phyloP scores from a whole-genome alignment of 2,113 vertebrate species.

The Todiramphus chloris region DNA sequence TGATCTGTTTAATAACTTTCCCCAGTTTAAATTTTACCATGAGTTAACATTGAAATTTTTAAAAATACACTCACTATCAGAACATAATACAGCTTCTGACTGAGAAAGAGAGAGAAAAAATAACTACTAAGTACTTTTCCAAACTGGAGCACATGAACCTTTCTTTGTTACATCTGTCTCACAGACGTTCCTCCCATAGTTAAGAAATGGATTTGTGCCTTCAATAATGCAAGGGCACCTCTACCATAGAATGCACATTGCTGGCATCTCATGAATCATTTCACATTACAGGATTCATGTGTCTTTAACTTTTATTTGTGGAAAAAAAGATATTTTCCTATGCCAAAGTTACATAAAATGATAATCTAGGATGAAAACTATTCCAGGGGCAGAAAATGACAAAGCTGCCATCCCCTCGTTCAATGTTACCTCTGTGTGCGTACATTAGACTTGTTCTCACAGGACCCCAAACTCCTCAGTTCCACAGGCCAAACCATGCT shows the following conservation, averaged over 20 bases:
- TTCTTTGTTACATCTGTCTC: background rate
- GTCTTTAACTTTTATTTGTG: background rate
- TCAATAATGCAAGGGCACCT: background rate
- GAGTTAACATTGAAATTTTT: background rate
- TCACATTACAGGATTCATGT: background rate
- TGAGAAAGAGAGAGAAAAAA: background rate
- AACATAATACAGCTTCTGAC: background rate
- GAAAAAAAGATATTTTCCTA: background rate
- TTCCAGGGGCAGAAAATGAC: background rate
- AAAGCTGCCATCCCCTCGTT: background rate
- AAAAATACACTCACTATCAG: background rate
- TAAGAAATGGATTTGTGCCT: background rate
- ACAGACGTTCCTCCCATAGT: too few relatives aligned
- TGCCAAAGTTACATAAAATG: background rate
- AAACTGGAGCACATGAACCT: background rate
- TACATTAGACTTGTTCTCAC: background rate
- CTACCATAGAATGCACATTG: background rate
- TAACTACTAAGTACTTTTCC: background rate
- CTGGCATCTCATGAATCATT: background rate
- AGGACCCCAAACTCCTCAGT: background rate
- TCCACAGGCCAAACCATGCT: background rate
- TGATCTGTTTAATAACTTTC: background rate
- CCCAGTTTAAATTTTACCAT: background rate
- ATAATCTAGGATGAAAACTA: background rate
- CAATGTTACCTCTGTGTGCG: background rate